phyloP scores from a whole-genome alignment of 1,140 invertebrate genomes.

The Polypedilum pembai region DNA sequence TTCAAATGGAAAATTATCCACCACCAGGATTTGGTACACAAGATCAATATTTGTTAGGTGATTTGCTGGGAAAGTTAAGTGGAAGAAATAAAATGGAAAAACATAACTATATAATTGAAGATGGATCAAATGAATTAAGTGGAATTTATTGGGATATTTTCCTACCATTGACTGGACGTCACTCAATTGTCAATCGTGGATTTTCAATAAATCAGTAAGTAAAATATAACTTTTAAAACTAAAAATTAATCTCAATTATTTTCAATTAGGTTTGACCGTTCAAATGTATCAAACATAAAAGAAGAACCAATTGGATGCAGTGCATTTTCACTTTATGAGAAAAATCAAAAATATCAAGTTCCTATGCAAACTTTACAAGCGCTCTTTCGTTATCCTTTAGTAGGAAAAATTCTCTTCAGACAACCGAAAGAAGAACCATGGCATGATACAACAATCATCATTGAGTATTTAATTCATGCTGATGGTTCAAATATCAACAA shows the following conservation, averaged over 20 bases:
- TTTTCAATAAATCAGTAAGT: slow-evolving; percentile 72
- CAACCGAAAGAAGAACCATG: slow-evolving; percentile 70
- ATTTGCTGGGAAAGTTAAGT: slow-evolving; percentile 82
- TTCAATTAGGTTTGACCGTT: slow-evolving; percentile 34
- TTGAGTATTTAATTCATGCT: slow-evolving; percentile 75
- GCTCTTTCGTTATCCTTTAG: slow-evolving; percentile 75
- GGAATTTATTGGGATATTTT: slow-evolving; percentile 76
- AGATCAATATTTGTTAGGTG: slow-evolving; percentile 81
- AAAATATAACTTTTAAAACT: background rate
- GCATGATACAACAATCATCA: slow-evolving; percentile 70
- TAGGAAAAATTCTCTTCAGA: slow-evolving; percentile 76
- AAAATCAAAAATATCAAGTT: slow-evolving; percentile 58
- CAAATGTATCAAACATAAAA: slow-evolving; percentile 45
- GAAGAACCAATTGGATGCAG: slow-evolving; percentile 62
- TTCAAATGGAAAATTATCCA: slow-evolving; percentile 49
- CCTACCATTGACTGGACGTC: slow-evolving; percentile 71
- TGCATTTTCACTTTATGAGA: slow-evolving; percentile 55
- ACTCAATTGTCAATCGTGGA: slow-evolving; percentile 74
- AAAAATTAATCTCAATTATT: slow-evolving; percentile 24
- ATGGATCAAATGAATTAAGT: slow-evolving; percentile 56
- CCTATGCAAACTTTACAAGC: slow-evolving; percentile 65
- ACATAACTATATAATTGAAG: slow-evolving; percentile 57
- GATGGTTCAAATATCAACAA: slow-evolving; percentile 76
- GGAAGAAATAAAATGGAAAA: slow-evolving; percentile 60
- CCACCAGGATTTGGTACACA: slow-evolving; percentile 71